Base-by-base conservation (phyloP, 2,113 vertebrate genomes). In the Coregonus clupeaformis region DNA sequence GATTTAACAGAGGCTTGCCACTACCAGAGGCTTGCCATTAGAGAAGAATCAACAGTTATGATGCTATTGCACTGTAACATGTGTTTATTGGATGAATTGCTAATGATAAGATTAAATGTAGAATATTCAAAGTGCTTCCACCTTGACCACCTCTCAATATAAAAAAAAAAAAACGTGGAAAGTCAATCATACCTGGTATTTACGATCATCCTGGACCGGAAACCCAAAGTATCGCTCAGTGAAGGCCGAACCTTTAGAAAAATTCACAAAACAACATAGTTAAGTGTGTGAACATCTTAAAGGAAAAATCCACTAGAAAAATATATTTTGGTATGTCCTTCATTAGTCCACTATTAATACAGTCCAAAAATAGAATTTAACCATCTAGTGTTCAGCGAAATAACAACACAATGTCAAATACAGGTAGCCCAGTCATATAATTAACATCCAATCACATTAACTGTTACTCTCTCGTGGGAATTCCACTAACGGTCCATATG, bases 161-260 rank as follows among this genome's bases (percentile, higher is more conserved):
- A 62, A 45, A 42, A 42, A 11, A 65, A 49, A 68, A 69, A 42
- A 27, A 62, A 45, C 3, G 13, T 11, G 12, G 27, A 16, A 52
- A 69, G 24, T 63, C 72, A 64, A 60, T 42, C 78, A 1, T 77
- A 93, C 92, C 73, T 91, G 80, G 69, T 89, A 91, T 78, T 83
- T 91, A 45, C 70, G 68, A 47, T 82, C 84, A 4, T 81, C 81
- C 42, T 73, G 87, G 0, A 62, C 22, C 6, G 86, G 80, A 47
- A 68, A 89, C 42, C 90, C 89, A 77, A 92, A 92, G 82, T 91
- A 92, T 68, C 84, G 86, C 81, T 93, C 92, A 0, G 85, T 71
- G 47, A 87, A 71, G 18, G 89, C 80, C 5, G 92, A 93, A 14
- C 84, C 92, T 93, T 77, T 63, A 42, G 6, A 49, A 29, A 77